Conservation (phyloP, 2,113 vertebrate genomes). For the Crotalus tigris region DNA sequence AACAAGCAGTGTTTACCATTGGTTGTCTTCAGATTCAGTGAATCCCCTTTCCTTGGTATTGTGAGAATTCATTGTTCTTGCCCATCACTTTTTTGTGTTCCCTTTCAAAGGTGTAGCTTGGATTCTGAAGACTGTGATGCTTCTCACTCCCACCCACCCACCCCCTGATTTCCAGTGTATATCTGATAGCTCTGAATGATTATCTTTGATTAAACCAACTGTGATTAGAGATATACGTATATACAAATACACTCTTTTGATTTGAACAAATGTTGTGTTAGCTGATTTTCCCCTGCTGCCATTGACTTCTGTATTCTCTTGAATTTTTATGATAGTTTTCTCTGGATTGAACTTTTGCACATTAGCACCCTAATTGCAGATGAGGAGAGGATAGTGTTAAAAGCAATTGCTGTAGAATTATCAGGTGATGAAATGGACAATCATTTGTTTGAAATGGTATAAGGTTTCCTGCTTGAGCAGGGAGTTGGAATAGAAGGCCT, state of each 20-base stretch:
- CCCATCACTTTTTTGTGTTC: neutral
- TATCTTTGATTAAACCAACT: neutral
- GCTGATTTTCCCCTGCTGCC: neutral
- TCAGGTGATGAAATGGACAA: neutral
- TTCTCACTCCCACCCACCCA: neutral
- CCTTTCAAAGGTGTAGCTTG: too few relatives aligned
- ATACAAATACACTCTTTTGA: neutral
- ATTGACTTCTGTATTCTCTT: neutral
- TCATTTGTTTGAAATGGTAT: neutral
- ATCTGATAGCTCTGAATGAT: neutral
- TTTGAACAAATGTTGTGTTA: neutral
- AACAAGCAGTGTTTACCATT: neutral
- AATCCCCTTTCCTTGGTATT: neutral
- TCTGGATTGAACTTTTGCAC: neutral
- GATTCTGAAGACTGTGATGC: neutral
- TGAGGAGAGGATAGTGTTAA: neutral
- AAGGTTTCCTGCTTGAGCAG: neutral
- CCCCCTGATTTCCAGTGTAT: neutral
- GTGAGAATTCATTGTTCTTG: neutral
- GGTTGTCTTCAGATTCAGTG: neutral
- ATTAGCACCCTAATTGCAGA: neutral
- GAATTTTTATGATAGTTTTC: neutral
- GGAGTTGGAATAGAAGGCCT: neutral
- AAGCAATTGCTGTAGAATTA: neutral
- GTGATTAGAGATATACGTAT: neutral